Evolutionary conservation across 37 sponge, comb jelly and placozoan genomes (phyloP), one percentile per base, ranked within the genome.

Genomic region (Cliona cf. orientalis): DNA sequence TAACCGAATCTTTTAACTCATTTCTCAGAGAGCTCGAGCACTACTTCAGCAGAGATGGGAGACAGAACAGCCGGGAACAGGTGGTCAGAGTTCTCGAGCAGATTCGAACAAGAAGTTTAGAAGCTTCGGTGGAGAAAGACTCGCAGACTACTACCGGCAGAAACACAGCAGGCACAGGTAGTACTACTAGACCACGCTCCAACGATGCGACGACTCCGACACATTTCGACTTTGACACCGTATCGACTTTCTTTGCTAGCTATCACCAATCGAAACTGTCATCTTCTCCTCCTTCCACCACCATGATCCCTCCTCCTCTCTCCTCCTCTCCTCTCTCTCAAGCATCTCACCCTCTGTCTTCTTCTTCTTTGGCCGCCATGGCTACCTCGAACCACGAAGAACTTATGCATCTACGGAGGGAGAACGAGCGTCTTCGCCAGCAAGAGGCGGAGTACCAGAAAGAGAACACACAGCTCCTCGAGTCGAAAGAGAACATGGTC

Each of bases 1-100:
- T 87, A 35, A 74, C 68, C 3, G n/a, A 42, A 2, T 35, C 33
- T 1, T 87, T 87, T 42, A 66, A 87, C 23, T 38, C 75, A 19
- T 69, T 74, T 68, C n/a, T 79, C 12, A 26, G 49, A 5, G n/a
- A n/a, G n/a, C n/a, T n/a, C n/a, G n/a, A n/a, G n/a, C n/a, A n/a
- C n/a, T n/a, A n/a, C n/a, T n/a, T n/a, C n/a, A n/a, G n/a, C n/a
- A n/a, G n/a, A n/a, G n/a, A n/a, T n/a, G n/a, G n/a, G n/a, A n/a
- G n/a, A n/a, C n/a, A n/a, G n/a, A n/a, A n/a, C n/a, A n/a, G n/a
- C n/a, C n/a, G n/a, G n/a, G n/a, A n/a, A n/a, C n/a, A n/a, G n/a
- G n/a, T n/a, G n/a, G n/a, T n/a, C n/a, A n/a, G n/a, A n/a, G n/a
- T n/a, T n/a, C n/a, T n/a, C n/a, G n/a, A n/a, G n/a, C n/a, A n/a